A percentile compares a stretch with the other conserved stretches of the same genome.
Conservation (phyloP, 2,113 vertebrate species). For the Oxyruncus cristatus region DNA sequence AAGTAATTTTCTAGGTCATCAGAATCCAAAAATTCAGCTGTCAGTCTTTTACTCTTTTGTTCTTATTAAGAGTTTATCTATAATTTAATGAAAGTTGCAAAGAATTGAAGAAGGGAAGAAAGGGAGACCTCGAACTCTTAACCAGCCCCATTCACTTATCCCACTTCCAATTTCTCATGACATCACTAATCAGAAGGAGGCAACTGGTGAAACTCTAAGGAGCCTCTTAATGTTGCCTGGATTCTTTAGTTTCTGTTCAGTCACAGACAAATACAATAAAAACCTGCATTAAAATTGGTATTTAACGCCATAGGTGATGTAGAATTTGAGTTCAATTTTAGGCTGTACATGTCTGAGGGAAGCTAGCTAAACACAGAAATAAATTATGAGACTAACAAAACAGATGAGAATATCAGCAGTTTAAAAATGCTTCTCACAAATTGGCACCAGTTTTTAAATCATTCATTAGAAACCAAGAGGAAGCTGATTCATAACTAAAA, state of each 20-base stretch:
- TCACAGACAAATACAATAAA: constrained; percentile 16
- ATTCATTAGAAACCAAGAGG: not conserved
- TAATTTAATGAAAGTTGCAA: not conserved
- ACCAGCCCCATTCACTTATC: not conserved
- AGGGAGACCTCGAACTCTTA: not conserved
- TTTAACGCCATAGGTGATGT: not conserved
- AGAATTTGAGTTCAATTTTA: not conserved
- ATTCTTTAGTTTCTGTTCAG: not conserved
- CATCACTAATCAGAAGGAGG: accelerated
- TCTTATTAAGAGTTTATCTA: constrained; percentile 5
- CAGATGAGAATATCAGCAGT: not conserved
- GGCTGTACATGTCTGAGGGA: not conserved
- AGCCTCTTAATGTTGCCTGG: not conserved
- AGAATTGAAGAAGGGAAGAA: not conserved
- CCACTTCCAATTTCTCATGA: not conserved
- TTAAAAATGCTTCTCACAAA: not conserved
- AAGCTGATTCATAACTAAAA: not conserved
- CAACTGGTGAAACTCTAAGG: not conserved
- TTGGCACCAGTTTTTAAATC: not conserved
- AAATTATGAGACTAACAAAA: not conserved
- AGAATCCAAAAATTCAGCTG: constrained; percentile 23
- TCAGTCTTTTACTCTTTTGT: not conserved
- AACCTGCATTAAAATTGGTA: not conserved
- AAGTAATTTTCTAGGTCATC: constrained; percentile 29
- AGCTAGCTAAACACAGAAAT: not conserved